A percentile compares a stretch with the other conserved stretches of the same genome.
phyloP scores from a whole-genome alignment of 2,113 vertebrate genomes.

The Ictidomys tridecemlineatus region DNA sequence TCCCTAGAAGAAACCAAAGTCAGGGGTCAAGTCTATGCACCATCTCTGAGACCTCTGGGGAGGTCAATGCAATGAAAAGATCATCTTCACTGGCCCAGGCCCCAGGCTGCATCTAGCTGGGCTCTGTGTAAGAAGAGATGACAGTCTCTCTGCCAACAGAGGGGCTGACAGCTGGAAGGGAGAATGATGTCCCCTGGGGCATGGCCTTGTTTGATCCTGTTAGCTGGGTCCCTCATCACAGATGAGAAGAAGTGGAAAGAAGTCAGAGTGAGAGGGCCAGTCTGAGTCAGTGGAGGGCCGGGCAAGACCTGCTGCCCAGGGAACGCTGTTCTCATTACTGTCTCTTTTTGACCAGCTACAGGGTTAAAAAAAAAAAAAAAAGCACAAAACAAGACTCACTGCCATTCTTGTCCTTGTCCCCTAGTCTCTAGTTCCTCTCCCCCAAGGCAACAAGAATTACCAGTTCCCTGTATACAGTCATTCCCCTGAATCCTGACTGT shows the following conservation, averaged over 20 bases:
- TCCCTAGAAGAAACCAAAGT: conserved; percentile 88
- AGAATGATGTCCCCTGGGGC: not conserved
- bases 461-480: too few relatives aligned
- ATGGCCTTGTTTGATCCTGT: not conserved
- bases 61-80: not conserved
- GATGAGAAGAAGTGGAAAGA: not conserved
- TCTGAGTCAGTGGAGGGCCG: not conserved
- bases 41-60: too few relatives aligned
- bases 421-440: not conserved
- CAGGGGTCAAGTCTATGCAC: not conserved
- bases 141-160: not conserved
- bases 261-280: not conserved
- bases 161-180: not conserved
- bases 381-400: not conserved
- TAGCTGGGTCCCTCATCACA: not conserved
- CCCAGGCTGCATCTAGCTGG: not conserved
- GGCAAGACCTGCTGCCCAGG: not conserved
- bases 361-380: too few relatives aligned
- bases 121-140: not conserved
- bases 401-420: not conserved
- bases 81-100: not conserved
- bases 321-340: not conserved
- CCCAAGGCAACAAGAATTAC: not conserved
- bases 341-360: not conserved
- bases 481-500: not conserved